A percentile compares a stretch with the other conserved stretches of the same genome.
Evolutionary conservation across 2,113 vertebrate species (phyloP).

Genomic region (Tapirus terrestris): DNA sequence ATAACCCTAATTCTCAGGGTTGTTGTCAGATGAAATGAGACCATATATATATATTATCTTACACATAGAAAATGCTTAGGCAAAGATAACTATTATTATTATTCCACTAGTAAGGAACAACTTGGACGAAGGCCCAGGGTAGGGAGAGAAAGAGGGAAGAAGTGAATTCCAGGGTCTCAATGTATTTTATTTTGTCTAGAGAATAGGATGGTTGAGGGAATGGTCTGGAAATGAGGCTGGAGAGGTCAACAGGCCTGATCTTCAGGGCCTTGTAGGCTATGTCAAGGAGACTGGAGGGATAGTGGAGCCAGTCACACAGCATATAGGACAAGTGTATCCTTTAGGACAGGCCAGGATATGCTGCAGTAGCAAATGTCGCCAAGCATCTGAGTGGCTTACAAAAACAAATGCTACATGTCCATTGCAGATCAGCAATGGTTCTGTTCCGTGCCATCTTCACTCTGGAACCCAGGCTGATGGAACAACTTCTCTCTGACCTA

Average conservation of each 20-base stretch:
- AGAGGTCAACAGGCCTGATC: neutral
- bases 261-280: neutral
- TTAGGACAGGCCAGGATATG: neutral
- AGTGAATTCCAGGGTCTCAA: neutral
- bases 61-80: neutral
- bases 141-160: neutral
- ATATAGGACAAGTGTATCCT: neutral
- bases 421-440: neutral
- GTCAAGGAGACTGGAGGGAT: neutral
- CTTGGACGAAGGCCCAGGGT: neutral
- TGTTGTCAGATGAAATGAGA: neutral
- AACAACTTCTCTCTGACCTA: neutral
- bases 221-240: neutral
- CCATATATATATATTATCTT: neutral
- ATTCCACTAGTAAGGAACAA: neutral
- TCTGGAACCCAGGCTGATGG: neutral
- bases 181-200: neutral
- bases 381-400: neutral
- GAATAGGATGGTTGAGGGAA: neutral
- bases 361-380: neutral
- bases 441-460: neutral
- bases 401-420: neutral
- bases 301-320: neutral
- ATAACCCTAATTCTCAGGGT: neutral
- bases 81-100: neutral